Base-by-base conservation (phyloP, 2,113 vertebrate genomes). In the Osmerus mordax region DNA sequence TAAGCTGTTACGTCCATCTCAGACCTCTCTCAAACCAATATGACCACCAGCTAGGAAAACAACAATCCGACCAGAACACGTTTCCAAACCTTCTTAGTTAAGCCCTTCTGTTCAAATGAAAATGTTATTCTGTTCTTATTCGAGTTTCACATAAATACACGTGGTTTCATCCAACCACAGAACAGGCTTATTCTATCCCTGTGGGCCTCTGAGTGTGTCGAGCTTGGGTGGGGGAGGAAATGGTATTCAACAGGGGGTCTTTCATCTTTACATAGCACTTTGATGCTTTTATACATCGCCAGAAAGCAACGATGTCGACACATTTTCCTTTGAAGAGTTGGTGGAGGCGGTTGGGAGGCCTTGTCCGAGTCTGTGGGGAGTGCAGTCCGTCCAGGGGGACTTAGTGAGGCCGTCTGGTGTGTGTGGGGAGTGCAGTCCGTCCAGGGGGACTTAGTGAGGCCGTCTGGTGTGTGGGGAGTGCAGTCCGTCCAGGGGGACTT, bases 61-160 rank as follows among this genome's bases (percentile, higher is more conserved):
- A 78, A 73, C 47, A 8, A 29, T 19, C 29, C 32, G 53, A 47
- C 80, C 56, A 28, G 73, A 78, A 77, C 78, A 59, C 70, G 71
- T 47, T 65, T 65, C 69, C 76, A 67, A 72, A 52, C 41, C 64
- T 75, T 66, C 78, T 76, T 76, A 73, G n/a, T 29, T 6, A 1
- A 56, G 15, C 54, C 3, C 54, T 15, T 56, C 53, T 68, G 53
- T 68, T 68, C 52, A 53, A 23, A 3, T 70, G 70, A 75, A 81
- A 78, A 81, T 79, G 62, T 84, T 84, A 76, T 86, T 84, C 15
- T 81, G 63, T 72, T 71, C 69, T 66, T 71, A 53, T 80, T 79
- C 73, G 15, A 71, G 75, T 36, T 66, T 79, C 2, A 13, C 18
- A 19, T 51, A 55, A 83, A 67, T 59, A 74, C 84, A 87, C 83